These are phyloP conservation scores for Drosophila limbata DNA, from an alignment of 2,888 invertebrate genomes.

Conservation along the genomic window DNA sequence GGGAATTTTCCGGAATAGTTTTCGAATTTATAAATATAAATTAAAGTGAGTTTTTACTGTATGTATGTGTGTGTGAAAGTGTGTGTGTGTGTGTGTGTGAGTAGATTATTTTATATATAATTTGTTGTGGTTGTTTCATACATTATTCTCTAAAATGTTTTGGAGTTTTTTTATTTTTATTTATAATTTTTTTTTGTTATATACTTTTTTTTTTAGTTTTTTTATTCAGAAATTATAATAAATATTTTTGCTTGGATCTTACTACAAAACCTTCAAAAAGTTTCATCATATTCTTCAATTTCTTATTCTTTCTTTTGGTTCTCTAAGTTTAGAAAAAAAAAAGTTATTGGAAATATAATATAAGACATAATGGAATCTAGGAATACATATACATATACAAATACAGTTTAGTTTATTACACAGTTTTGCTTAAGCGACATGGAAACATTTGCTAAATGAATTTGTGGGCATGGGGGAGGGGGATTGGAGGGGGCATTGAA, in stretches of 20 bases:
- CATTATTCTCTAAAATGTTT: slow-evolving; percentile 61
- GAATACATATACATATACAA: slow-evolving; percentile 53
- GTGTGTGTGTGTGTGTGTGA: slow-evolving; percentile 27
- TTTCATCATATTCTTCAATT: background rate
- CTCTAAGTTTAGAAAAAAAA: slow-evolving; percentile 29
- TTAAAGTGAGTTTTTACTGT: slow-evolving; percentile 37
- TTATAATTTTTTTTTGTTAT: slow-evolving; percentile 4
- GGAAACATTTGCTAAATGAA: slow-evolving; percentile 27
- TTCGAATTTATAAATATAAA: slow-evolving; percentile 41
- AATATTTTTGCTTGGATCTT: slow-evolving; percentile 32
- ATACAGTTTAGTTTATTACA: slow-evolving; percentile 38
- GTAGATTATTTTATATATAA: slow-evolving; percentile 30
- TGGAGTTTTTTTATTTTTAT: slow-evolving; percentile 12
- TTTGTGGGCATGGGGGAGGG: background rate
- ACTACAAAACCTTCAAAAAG: slow-evolving; percentile 22
- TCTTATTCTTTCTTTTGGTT: slow-evolving; percentile 13
- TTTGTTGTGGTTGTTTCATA: slow-evolving; percentile 39
- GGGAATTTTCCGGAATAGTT: slow-evolving; percentile 15
- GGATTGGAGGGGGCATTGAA: too few species aligned
- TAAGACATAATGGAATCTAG: slow-evolving; percentile 34
- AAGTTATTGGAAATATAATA: slow-evolving; percentile 17
- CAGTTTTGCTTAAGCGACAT: slow-evolving; percentile 29
- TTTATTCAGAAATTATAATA: slow-evolving; percentile 28
- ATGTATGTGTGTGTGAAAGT: slow-evolving; percentile 20
- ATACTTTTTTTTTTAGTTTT: slow-evolving; percentile 2